Conservation (phyloP, 2,797 vertebrate genomes). For the Pseudopleuronectes americanus region DNA sequence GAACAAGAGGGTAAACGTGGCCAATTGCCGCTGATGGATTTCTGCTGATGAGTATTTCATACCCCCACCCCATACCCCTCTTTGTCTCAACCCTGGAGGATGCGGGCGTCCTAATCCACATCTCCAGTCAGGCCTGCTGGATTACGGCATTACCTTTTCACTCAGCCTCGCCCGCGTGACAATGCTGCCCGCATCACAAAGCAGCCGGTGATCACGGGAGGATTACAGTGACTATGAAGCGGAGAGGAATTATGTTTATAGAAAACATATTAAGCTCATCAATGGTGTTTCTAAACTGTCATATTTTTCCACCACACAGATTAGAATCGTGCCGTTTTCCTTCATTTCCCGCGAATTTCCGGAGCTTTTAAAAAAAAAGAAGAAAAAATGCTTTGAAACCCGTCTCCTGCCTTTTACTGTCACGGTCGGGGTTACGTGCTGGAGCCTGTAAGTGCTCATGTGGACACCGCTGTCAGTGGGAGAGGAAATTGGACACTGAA, state of each 20-base stretch:
- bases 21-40: slow-evolving; percentile 69
- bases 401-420: slow-evolving; percentile 4
- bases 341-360: not conserved
- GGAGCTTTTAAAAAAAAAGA: slow-evolving; percentile 2
- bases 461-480: slow-evolving; percentile 30
- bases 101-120: slow-evolving; percentile 75
- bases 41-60: slow-evolving; percentile 69
- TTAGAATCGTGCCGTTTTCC: slow-evolving; percentile 29
- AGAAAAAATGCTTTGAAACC: slow-evolving; percentile 17
- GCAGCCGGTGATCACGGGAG: slow-evolving; percentile 69
- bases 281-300: slow-evolving; percentile 18
- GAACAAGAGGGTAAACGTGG: slow-evolving; percentile 56
- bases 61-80: slow-evolving; percentile 24
- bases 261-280: slow-evolving; percentile 52
- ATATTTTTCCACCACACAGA: slow-evolving; percentile 40
- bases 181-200: slow-evolving; percentile 71
- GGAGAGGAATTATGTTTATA: slow-evolving; percentile 49
- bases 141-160: slow-evolving; percentile 75
- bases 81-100: slow-evolving; percentile 71
- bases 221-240: slow-evolving; percentile 70
- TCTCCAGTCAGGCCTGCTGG: slow-evolving; percentile 75
- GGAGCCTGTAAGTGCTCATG: slow-evolving; percentile 23
- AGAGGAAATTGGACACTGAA: slow-evolving; percentile 46
- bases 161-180: slow-evolving; percentile 63
- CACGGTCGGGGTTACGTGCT: slow-evolving; percentile 29